phyloP scores from a whole-genome alignment of 2,888 invertebrate genomes.

The Tenthredo amoena region DNA sequence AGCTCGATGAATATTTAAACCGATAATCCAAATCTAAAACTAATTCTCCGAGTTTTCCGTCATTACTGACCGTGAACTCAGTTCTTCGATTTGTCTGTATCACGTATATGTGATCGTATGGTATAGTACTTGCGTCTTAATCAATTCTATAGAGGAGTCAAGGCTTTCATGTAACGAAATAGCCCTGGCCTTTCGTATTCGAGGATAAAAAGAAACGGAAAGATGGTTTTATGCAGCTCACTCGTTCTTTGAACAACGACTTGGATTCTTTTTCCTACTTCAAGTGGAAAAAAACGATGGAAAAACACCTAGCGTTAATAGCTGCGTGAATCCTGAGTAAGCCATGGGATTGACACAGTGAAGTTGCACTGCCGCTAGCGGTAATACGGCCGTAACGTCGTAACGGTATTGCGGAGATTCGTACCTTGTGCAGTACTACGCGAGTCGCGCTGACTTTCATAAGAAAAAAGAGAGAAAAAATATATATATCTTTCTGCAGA shows the following conservation, averaged over 20 bases:
- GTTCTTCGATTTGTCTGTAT: not conserved
- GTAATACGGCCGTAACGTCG: constrained; percentile 39
- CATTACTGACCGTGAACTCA: not conserved
- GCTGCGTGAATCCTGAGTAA: constrained; percentile 36
- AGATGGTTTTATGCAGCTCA: not conserved
- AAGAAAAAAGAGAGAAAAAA: not conserved
- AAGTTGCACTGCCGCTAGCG: constrained; percentile 41
- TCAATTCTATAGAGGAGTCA: not conserved
- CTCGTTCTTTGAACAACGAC: not conserved
- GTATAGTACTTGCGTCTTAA: not conserved
- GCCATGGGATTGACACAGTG: constrained; percentile 35
- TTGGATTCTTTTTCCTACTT: not conserved
- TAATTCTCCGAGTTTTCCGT: not conserved
- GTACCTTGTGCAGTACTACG: constrained; percentile 31
- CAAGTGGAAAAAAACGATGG: not conserved
- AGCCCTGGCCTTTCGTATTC: not conserved
- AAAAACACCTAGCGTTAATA: not conserved
- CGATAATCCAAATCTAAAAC: not conserved
- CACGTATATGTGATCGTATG: not conserved
- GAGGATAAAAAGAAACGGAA: not conserved
- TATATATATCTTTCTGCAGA: not conserved
- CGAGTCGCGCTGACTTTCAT: constrained; percentile 6
- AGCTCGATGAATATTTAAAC: not conserved
- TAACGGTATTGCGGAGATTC: constrained; percentile 39
- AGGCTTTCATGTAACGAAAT: not conserved